These are phyloP conservation scores for Eurois occulta DNA, from an alignment of 2,888 invertebrate species.

Conservation along the genomic window DNA sequence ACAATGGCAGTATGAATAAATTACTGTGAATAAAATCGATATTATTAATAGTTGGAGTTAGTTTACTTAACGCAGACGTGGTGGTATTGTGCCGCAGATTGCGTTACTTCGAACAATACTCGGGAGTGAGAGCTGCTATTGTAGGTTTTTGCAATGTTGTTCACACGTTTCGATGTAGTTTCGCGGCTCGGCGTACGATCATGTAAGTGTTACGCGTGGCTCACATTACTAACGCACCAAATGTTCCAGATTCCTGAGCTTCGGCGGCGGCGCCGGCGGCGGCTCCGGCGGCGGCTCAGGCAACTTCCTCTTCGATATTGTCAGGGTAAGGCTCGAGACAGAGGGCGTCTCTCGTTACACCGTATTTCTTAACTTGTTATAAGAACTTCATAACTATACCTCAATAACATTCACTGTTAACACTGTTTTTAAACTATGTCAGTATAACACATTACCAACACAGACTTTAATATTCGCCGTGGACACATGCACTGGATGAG, in stretches of 20 bases:
- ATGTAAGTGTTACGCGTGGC: constrained; percentile 71
- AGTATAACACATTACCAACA: constrained; percentile 6
- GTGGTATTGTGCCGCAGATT: constrained; percentile 18
- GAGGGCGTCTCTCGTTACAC: neutral
- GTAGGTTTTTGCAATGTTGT: constrained; percentile 78
- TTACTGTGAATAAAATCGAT: constrained; percentile 20
- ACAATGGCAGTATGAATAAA: constrained; percentile 13
- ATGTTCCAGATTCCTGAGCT: constrained; percentile 91
- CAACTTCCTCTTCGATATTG: constrained; percentile 97
- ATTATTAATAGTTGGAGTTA: neutral
- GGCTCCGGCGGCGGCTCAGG: constrained; percentile 94
- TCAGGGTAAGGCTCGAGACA: constrained; percentile 93
- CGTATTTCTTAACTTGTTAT: neutral
- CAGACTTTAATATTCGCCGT: neutral
- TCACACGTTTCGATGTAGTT: constrained; percentile 82
- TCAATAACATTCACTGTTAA: constrained; percentile 10
- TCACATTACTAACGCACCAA: constrained; percentile 24
- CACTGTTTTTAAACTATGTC: constrained; percentile 2
- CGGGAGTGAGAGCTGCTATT: constrained; percentile 64
- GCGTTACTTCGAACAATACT: constrained; percentile 45
- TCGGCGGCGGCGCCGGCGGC: constrained; percentile 89
- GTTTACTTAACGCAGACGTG: constrained; percentile 3
- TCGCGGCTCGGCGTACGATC: constrained; percentile 64
- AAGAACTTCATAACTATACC: constrained; percentile 2
- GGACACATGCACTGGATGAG: neutral